phyloP scores from a whole-genome alignment of 2,888 invertebrate genomes.

The Cheilosia impressa region DNA sequence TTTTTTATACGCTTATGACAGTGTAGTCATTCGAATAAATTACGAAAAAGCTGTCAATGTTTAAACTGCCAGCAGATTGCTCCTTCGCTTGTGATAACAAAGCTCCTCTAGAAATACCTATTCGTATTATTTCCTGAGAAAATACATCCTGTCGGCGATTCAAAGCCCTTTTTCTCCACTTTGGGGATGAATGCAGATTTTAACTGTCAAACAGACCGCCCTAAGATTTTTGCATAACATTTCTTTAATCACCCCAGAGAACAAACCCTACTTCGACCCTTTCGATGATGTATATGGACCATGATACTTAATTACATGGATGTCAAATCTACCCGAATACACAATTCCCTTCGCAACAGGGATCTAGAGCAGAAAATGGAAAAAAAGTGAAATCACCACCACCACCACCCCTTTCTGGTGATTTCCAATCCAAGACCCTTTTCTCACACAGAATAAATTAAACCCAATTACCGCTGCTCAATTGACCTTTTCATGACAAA shows the following conservation, averaged over 20 bases:
- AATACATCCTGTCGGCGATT: too few relatives aligned
- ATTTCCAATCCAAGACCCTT: slow-evolving; percentile 44
- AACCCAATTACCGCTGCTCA: slow-evolving; percentile 73
- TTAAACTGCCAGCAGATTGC: too few relatives aligned
- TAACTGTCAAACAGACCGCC: not conserved
- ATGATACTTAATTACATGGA: slow-evolving; percentile 58
- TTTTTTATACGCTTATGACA: too few relatives aligned
- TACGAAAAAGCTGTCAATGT: too few relatives aligned
- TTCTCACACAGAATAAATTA: slow-evolving; percentile 70
- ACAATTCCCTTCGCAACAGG: slow-evolving; percentile 27
- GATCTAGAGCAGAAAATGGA: slow-evolving; percentile 46
- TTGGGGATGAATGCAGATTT: too few relatives aligned
- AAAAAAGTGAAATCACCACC: slow-evolving; percentile 27
- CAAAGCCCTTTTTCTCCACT: too few relatives aligned
- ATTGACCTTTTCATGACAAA: slow-evolving; percentile 76
- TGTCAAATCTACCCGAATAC: slow-evolving; percentile 55
- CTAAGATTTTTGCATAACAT: not conserved
- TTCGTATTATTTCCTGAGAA: too few relatives aligned
- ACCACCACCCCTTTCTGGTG: slow-evolving; percentile 37
- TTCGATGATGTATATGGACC: not conserved
- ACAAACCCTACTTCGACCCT: not conserved
- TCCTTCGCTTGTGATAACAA: too few relatives aligned
- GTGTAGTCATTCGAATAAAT: too few relatives aligned
- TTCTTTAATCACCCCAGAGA: not conserved
- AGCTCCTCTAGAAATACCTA: too few relatives aligned